A percentile compares a stretch with the other conserved stretches of the same genome.
These are phyloP conservation scores for Microcebus tavaratra DNA, from an alignment of 2,113 vertebrate species.

Conservation along the genomic window DNA sequence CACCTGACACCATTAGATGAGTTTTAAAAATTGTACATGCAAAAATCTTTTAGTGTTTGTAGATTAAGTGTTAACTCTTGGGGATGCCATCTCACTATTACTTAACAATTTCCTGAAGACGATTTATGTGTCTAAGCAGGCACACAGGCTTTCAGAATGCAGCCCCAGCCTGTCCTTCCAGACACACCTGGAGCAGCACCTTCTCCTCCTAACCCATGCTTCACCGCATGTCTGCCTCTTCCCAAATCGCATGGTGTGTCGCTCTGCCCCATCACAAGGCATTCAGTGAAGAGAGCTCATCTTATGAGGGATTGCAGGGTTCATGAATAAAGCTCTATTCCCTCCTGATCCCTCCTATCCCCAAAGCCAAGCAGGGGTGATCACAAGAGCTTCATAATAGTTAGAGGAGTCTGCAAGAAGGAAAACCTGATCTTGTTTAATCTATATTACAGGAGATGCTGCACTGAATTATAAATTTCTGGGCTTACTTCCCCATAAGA, in stretches of 20 bases:
- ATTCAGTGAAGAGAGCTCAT: neutral
- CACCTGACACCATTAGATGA: neutral
- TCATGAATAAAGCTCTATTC: neutral
- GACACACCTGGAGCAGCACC: neutral
- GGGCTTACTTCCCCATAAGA: neutral
- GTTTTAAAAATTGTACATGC: neutral
- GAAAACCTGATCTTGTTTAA: neutral
- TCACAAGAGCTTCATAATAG: too few species aligned
- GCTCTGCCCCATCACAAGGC: neutral
- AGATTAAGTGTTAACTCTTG: neutral
- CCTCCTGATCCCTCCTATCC: rapidly evolving
- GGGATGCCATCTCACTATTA: neutral
- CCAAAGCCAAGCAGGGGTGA: neutral
- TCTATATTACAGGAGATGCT: rapidly evolving
- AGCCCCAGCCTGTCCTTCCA: neutral
- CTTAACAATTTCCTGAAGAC: neutral
- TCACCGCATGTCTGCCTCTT: neutral
- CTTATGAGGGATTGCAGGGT: neutral
- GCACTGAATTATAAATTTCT: neutral
- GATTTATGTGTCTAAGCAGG: neutral
- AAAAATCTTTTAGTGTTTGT: neutral
- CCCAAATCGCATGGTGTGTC: too few species aligned
- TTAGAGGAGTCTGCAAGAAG: neutral
- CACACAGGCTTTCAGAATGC: rapidly evolving
- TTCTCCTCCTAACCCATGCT: too few species aligned